Evolutionary conservation across 2,888 invertebrate genomes (phyloP), one percentile per base, ranked within the genome.

Genomic region (Phaonia tiefii): DNA sequence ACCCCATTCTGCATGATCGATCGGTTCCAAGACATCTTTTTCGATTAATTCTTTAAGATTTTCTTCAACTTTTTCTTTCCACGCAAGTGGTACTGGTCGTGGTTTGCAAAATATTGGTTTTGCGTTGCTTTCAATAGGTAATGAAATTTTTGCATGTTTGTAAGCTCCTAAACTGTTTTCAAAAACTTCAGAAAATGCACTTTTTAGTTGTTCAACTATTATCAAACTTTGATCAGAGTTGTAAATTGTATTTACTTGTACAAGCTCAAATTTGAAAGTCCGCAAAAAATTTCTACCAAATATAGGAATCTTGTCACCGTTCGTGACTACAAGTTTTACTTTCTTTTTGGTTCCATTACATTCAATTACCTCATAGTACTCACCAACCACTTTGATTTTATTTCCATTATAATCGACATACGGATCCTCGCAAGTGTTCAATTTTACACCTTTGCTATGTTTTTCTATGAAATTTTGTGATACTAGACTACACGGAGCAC

Each of bases 1-100:
- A 26, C 71, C 58, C 58, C 76, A 78, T 37, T 80, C 75, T 8
- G 77, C 76, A 76, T 79, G 73, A 15, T 77, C 70, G 4, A 83
- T 65, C 15, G 65, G 65, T 26, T 75, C 63, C 10, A 75, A 25
- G 49, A 75, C 49, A 44, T 37, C 67, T 13, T 42, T 31, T 1
- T 46, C 25, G 15, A 75, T 60, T 67, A 75, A 60, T 4, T 75
- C 26, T 17, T 60, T 17, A 22, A 75, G 49, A 7, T 70, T 63
- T 1, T 56, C 58, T 58, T 71, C 79, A 25, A 82, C 42, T 65
- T 71, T 69, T 8, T 8, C 8, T 67, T 78, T 75, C 72, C 67
- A 80, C 0, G 79, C 72, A 5, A 80, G 17, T 1, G 75, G 54
- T 60, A 66, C 67, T 0, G 67, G 42, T 39, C 65, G 7, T 2